Base-by-base conservation (phyloP, 2,797 vertebrate genomes). In the Schizopygopsis pylzovi region DNA sequence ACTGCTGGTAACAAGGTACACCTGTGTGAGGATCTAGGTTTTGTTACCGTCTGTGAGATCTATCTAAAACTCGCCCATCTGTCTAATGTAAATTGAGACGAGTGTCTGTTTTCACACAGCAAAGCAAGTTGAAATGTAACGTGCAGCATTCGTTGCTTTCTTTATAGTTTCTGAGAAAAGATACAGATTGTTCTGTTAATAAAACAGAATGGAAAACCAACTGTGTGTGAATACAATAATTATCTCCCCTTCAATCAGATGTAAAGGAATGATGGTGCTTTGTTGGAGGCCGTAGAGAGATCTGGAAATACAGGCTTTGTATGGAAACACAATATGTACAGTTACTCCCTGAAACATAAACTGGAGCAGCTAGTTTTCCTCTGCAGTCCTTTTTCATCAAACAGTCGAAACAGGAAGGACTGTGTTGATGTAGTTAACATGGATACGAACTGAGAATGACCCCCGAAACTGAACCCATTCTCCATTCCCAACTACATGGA, bases 271-370 rank as follows among this genome's bases (percentile, higher is more conserved):
- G 73, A 61, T 39, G 28, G 15, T 43, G 45, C 61, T 54, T 71
- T 61, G 68, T 82, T 77, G 20, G 56, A 76, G 45, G 61, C 20
- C 37, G 13, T 81, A 70, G 83, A 82, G 77, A 80, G 86, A 89
- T 90, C 93, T 93, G 93, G 95, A 94, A 94, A 94, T 94, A 95
- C 94, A 92, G 93, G 94, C 93, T 94, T 13, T 12, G 0, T 63
- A 28, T 33, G 83, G 94, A 92, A 94, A 95, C 54, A 92, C 89
- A 93, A 95, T 79, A 85, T 91, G 25, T 43, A 77, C 1, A 91
- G 92, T 89, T 93, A 93, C 95, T 92, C 91, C 93, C 91, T 92
- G 95, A 96, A 96, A 96, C 95, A 91, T 85, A 90, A 95, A 96
- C 95, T 88, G 94, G 95, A 89, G 90, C 37, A 92, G 90, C 94